Percentiles rank a stretch among this genome's conserved stretches.
Evolutionary conservation across 1,140 invertebrate genomes (phyloP).

Genomic region (Drosophila sturtevanti): DNA sequence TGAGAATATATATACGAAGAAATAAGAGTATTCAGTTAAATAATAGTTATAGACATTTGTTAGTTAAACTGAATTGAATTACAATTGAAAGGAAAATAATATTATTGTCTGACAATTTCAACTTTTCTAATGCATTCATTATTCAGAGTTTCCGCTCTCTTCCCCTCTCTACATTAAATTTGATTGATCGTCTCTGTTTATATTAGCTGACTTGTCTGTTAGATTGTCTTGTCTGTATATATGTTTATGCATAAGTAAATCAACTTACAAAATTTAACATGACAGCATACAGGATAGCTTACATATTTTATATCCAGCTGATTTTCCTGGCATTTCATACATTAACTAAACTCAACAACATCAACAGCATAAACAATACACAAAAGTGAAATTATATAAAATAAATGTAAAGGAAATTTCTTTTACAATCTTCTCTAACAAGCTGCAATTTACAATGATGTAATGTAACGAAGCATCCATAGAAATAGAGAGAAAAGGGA

Average conservation of each 20-base stretch:
- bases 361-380: constrained; percentile 43
- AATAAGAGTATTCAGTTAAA: neutral
- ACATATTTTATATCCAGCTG: constrained; percentile 33
- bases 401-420: constrained; percentile 14
- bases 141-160: neutral
- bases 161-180: constrained; percentile 15
- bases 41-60: neutral
- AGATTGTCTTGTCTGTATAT: neutral
- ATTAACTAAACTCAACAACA: constrained; percentile 22
- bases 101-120: no score
- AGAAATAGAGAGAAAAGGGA: constrained; percentile 28
- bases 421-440: constrained; percentile 50
- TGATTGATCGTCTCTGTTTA: constrained; percentile 36
- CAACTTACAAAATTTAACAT: constrained; percentile 2
- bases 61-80: no score
- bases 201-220: constrained; percentile 1
- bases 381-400: constrained; percentile 44
- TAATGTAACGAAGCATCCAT: constrained; percentile 52
- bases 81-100: no score
- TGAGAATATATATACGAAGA: neutral
- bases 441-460: constrained; percentile 61
- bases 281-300: constrained; percentile 6
- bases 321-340: neutral
- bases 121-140: neutral
- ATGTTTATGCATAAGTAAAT: constrained; percentile 21